Conservation (phyloP, 2,797 vertebrate genomes). For the Gobionotothen gibberifrons region DNA sequence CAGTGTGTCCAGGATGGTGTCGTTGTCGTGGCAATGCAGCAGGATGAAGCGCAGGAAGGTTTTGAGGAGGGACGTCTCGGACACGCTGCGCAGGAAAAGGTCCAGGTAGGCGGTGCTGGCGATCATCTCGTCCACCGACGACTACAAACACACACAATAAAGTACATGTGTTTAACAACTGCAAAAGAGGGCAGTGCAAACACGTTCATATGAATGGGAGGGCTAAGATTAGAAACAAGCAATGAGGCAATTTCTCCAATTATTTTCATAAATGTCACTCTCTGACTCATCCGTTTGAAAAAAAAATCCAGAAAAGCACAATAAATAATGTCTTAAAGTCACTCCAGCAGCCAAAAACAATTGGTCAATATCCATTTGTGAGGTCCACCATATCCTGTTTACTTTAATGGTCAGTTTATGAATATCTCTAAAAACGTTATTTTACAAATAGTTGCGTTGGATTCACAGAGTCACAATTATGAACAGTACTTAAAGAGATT, state of each 20-base stretch:
- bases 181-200: not conserved
- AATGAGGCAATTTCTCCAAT: not conserved
- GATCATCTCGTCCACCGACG: constrained; percentile 96
- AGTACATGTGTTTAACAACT: not conserved
- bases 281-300: constrained; percentile 26
- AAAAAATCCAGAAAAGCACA: not conserved
- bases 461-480: not conserved
- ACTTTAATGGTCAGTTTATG: not conserved
- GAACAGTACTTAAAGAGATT: not conserved
- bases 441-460: too few species aligned
- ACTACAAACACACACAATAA: constrained; percentile 75
- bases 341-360: not conserved
- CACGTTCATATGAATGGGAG: not conserved
- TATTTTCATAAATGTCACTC: not conserved
- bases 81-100: constrained; percentile 94
- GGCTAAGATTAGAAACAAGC: constrained; percentile 13
- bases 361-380: not conserved
- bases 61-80: constrained; percentile 91
- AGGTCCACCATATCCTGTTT: not conserved
- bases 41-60: constrained; percentile 96
- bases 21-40: constrained; percentile 92
- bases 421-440: not conserved
- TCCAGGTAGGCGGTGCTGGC: constrained; percentile 98
- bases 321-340: not conserved
- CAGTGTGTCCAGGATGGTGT: constrained; percentile 95